These are phyloP conservation scores for Aricia agestis DNA, from an alignment of 1,140 invertebrate genomes.

Conservation along the genomic window DNA sequence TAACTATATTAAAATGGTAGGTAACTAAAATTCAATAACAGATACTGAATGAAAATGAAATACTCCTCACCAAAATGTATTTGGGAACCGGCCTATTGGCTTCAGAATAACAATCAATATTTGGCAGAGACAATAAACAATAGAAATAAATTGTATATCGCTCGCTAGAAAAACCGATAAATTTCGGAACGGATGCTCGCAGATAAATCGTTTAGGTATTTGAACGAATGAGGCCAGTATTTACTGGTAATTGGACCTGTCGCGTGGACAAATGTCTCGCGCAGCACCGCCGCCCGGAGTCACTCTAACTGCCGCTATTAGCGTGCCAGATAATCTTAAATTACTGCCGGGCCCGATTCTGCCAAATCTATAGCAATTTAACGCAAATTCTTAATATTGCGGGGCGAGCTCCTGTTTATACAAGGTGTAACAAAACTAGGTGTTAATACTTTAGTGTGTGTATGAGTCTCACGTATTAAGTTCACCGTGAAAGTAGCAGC, in stretches of 20 bases:
- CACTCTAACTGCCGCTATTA: constrained; percentile 63
- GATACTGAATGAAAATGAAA: too few relatives aligned
- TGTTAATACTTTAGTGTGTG: too few relatives aligned
- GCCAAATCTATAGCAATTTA: not conserved
- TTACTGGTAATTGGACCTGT: constrained; percentile 66
- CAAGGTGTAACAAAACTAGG: too few relatives aligned
- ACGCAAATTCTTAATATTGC: not conserved
- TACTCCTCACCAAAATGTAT: too few relatives aligned
- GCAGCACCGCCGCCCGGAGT: constrained; percentile 49
- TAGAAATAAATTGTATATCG: constrained; percentile 8
- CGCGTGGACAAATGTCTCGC: constrained; percentile 57
- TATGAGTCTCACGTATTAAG: too few relatives aligned
- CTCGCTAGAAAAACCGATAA: not conserved
- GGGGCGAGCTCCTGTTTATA: too few relatives aligned
- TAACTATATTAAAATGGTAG: too few relatives aligned
- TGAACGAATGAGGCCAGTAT: constrained; percentile 61
- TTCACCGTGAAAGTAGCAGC: too few relatives aligned
- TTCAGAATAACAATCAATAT: not conserved
- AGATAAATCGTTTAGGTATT: constrained; percentile 62
- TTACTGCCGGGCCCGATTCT: constrained; percentile 36
- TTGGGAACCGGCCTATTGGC: not conserved
- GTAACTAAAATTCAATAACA: too few relatives aligned
- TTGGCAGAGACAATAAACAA: constrained; percentile 2
- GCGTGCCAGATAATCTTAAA: constrained; percentile 57
- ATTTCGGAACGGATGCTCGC: constrained; percentile 23